These are phyloP conservation scores for Penaeus chinensis DNA, from an alignment of 1,140 invertebrate genomes.

Conservation along the genomic window DNA sequence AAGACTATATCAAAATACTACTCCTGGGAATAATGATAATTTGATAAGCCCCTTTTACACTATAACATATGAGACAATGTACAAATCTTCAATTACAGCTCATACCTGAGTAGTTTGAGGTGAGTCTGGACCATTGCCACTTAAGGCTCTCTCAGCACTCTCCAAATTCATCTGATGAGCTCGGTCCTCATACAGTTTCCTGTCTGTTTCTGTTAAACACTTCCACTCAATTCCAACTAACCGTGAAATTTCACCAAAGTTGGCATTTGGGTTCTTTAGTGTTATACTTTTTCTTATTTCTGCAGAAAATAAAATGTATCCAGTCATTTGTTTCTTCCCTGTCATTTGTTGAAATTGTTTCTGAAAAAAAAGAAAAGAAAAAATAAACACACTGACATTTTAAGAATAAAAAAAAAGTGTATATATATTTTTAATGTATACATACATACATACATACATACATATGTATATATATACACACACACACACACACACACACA, in stretches of 20 bases:
- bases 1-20: too few species aligned
- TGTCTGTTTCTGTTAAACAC: constrained; percentile 85
- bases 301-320: constrained; percentile 98
- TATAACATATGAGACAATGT: too few species aligned
- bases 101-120: constrained; percentile 58
- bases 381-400: background rate
- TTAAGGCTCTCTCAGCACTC: constrained; percentile 63
- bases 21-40: too few species aligned
- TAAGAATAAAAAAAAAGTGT: too few species aligned
- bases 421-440: too few species aligned
- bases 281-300: constrained; percentile 90
- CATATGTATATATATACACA: background rate
- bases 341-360: constrained; percentile 69
- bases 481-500: background rate
- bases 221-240: constrained; percentile 94
- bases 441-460: too few species aligned
- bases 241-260: constrained; percentile 97
- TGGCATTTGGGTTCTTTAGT: constrained; percentile 90
- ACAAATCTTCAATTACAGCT: too few species aligned
- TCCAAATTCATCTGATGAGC: constrained; percentile 90
- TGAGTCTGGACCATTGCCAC: constrained; percentile 57
- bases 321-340: constrained; percentile 91
- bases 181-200: constrained; percentile 92
- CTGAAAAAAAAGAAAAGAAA: constrained; percentile 5
- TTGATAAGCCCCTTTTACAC: too few species aligned